A percentile compares a stretch with the other conserved stretches of the same genome.
These are phyloP conservation scores for Dicentrarchus labrax DNA, from an alignment of 2,113 vertebrate genomes.

Conservation along the genomic window DNA sequence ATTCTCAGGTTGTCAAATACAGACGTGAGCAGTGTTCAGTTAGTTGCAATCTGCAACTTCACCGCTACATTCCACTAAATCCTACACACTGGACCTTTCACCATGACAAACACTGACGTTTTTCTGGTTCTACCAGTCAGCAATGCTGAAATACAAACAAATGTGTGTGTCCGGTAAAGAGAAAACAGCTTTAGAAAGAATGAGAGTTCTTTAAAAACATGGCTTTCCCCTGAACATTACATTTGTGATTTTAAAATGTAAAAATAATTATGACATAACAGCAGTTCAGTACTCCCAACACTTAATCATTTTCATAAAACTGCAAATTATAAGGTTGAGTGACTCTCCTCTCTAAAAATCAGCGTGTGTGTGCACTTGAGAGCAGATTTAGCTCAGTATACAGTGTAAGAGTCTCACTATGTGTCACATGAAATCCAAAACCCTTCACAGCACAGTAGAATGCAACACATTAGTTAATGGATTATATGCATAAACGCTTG, in stretches of 20 bases:
- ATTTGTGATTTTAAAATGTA: slow-evolving; percentile 37
- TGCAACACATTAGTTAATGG: background rate
- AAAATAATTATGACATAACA: slow-evolving; percentile 42
- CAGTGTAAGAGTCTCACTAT: background rate
- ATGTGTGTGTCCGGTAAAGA: background rate
- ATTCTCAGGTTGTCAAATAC: too few species aligned
- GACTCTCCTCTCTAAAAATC: slow-evolving; percentile 6
- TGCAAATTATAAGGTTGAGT: slow-evolving; percentile 29
- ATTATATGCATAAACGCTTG: slow-evolving; percentile 3
- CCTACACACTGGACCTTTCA: too few species aligned
- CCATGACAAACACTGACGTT: too few species aligned
- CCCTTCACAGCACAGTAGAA: background rate
- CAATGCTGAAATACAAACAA: background rate
- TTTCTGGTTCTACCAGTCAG: too few species aligned
- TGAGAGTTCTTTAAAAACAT: background rate
- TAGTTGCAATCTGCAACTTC: too few species aligned
- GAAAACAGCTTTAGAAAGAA: background rate
- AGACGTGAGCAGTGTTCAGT: too few species aligned
- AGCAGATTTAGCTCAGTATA: background rate
- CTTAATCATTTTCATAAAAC: slow-evolving; percentile 38
- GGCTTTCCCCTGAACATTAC: slow-evolving; percentile 4
- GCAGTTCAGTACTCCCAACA: background rate
- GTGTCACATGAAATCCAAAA: slow-evolving; percentile 1
- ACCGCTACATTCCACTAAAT: too few species aligned
- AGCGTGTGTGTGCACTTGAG: background rate